Evolutionary conservation across 1,140 invertebrate species (phyloP), one percentile per base, ranked within the genome.

Genomic region (Oryctes rhinoceros): DNA sequence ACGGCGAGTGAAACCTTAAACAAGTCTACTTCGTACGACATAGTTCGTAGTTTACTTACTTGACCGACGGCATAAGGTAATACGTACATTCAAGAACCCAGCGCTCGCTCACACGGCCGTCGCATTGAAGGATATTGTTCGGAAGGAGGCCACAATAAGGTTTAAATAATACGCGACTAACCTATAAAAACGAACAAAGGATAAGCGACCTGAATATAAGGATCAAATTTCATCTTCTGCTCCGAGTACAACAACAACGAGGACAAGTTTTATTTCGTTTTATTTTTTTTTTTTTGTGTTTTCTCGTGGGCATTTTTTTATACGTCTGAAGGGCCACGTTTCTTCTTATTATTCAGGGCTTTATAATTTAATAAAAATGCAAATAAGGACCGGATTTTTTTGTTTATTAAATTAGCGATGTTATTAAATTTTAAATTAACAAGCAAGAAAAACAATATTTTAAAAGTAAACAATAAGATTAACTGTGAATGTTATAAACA

Each of bases 101-200:
- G 7, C 20, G 20, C 53, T 59, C 20, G 20, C 53, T 59, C 13
- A 71, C 65, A 71, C 65, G 35, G 20, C 65, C 65, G 20, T 15
- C 24, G 35, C 65, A 71, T 71, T 71, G 35, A 30, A 35, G 65
- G 5, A 71, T 24, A 71, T 71, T 71, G 65, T 71, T 71, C 65
- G 35, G 24, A 71, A 71, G 24, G 65, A 71, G 18, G 65, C 24
- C 65, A 37, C 24, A 71, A 71, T 71, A 71, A 71, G 65, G 18
- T 71, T 71, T 24, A 71, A 71, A 71, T 71, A 71, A 37, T 71
- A 71, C 65, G 65, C 65, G 65, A 71, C 7, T 71, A 71, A 71
- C 65, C 65, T 24, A 71, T 71, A 71, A 71, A 71, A 71, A 24
- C 65, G 65, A 71, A 71, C 65, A 71, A 71, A 71, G 65, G 20